These are phyloP conservation scores for Pentalonia nigronervosa DNA, from an alignment of 1,140 invertebrate genomes.

Conservation along the genomic window DNA sequence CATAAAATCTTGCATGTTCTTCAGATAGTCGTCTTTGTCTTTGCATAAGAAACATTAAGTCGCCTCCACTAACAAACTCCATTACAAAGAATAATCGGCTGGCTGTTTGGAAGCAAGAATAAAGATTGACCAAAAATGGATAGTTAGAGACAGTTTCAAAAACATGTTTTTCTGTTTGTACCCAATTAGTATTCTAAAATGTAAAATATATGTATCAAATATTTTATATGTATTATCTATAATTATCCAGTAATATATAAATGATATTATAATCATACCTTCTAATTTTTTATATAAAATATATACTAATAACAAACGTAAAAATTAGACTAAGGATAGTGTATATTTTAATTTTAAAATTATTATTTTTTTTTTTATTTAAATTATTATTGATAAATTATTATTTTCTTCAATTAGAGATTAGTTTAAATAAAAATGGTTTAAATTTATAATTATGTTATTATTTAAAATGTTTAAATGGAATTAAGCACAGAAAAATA, in stretches of 20 bases:
- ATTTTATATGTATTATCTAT: neutral
- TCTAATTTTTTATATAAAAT: too few relatives aligned
- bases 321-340: too few relatives aligned
- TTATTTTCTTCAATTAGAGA: too few relatives aligned
- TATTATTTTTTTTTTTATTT: too few relatives aligned
- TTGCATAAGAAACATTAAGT: constrained; percentile 99
- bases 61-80: constrained; percentile 98
- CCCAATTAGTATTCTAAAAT: constrained; percentile 93
- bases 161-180: constrained; percentile 99
- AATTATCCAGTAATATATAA: too few relatives aligned
- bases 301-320: too few relatives aligned
- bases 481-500: neutral
- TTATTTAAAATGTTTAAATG: neutral
- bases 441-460: too few relatives aligned
- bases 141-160: constrained; percentile 99
- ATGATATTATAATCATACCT: too few relatives aligned
- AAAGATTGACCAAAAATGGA: constrained; percentile 97
- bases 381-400: too few relatives aligned
- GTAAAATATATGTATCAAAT: neutral
- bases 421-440: too few relatives aligned
- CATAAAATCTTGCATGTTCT: constrained; percentile 91
- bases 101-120: constrained; percentile 98
- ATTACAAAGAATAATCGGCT: constrained; percentile 98
- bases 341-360: too few relatives aligned
- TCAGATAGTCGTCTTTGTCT: constrained; percentile 91